These are phyloP conservation scores for Chaetogeoica ovagalla DNA, from an alignment of 2,888 invertebrate genomes.

Conservation along the genomic window DNA sequence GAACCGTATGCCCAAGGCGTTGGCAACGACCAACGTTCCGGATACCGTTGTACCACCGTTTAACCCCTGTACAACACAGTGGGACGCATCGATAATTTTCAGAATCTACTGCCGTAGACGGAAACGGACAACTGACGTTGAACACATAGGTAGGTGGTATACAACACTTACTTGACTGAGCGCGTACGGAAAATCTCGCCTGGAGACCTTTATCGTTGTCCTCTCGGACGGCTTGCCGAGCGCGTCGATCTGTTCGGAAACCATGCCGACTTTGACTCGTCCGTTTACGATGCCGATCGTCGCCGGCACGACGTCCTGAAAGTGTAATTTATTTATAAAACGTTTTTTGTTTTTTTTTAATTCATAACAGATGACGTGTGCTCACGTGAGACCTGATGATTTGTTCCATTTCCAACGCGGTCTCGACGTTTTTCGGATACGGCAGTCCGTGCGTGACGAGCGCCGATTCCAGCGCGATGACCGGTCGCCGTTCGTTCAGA, in stretches of 20 bases:
- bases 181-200: slow-evolving; percentile 81
- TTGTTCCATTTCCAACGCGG: slow-evolving; percentile 79
- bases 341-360: too few relatives aligned
- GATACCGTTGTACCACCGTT: slow-evolving; percentile 96
- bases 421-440: slow-evolving; percentile 84
- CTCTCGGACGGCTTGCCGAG: slow-evolving; percentile 64
- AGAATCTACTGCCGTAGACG: too few relatives aligned
- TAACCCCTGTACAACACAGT: slow-evolving; percentile 59
- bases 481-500: slow-evolving; percentile 67
- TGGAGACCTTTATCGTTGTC: slow-evolving; percentile 78
- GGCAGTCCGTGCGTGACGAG: slow-evolving; percentile 99
- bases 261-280: slow-evolving; percentile 77
- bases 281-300: slow-evolving; percentile 89
- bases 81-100: too few relatives aligned
- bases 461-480: slow-evolving; percentile 95
- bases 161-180: slow-evolving; percentile 64
- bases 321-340: too few relatives aligned
- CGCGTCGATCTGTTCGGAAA: slow-evolving; percentile 66
- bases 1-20: slow-evolving; percentile 78
- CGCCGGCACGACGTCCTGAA: slow-evolving; percentile 82
- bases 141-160: too few relatives aligned
- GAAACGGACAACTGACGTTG: too few relatives aligned
- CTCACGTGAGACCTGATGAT: slow-evolving; percentile 72
- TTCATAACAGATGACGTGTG: too few relatives aligned
- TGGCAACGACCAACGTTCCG: slow-evolving; percentile 85